Evolutionary conservation across 2,888 invertebrate genomes (phyloP).

Genomic region (Andrena flavipes): DNA sequence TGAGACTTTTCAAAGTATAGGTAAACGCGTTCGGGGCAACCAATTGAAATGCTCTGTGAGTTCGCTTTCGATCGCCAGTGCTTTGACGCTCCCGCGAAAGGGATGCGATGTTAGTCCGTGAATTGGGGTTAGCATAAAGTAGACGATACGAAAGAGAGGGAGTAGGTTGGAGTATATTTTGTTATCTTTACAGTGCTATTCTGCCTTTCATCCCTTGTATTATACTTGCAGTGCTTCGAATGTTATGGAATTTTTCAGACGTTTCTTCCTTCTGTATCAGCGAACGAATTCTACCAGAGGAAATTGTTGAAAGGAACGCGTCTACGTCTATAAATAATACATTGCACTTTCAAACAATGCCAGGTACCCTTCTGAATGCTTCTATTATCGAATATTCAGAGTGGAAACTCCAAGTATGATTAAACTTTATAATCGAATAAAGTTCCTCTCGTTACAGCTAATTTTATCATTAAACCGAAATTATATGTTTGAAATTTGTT

Average conservation of each 20-base stretch:
- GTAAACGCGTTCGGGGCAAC: slow-evolving; percentile 52
- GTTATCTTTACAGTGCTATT: slow-evolving; percentile 38
- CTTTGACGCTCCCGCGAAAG: slow-evolving; percentile 20
- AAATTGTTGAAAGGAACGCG: background rate
- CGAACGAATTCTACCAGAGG: slow-evolving; percentile 5
- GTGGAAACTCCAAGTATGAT: too few species aligned
- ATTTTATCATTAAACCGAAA: too few species aligned
- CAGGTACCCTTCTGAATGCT: too few species aligned
- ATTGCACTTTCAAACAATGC: background rate
- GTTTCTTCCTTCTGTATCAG: slow-evolving; percentile 14
- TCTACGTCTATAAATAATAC: background rate
- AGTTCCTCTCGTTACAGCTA: too few species aligned
- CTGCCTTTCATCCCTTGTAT: slow-evolving; percentile 22
- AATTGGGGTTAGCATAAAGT: slow-evolving; percentile 64
- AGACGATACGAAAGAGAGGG: slow-evolving; percentile 54
- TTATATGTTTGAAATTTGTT: background rate
- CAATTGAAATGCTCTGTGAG: slow-evolving; percentile 73
- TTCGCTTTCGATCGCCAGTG: slow-evolving; percentile 50
- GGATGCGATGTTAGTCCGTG: slow-evolving; percentile 49
- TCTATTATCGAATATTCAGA: too few species aligned
- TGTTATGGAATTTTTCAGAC: slow-evolving; percentile 36
- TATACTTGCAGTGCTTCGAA: slow-evolving; percentile 8
- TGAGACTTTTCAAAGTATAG: slow-evolving; percentile 55
- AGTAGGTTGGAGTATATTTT: slow-evolving; percentile 65
- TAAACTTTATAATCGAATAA: too few species aligned